phyloP scores from a whole-genome alignment of 2,888 invertebrate genomes.

The Euclidia mi region DNA sequence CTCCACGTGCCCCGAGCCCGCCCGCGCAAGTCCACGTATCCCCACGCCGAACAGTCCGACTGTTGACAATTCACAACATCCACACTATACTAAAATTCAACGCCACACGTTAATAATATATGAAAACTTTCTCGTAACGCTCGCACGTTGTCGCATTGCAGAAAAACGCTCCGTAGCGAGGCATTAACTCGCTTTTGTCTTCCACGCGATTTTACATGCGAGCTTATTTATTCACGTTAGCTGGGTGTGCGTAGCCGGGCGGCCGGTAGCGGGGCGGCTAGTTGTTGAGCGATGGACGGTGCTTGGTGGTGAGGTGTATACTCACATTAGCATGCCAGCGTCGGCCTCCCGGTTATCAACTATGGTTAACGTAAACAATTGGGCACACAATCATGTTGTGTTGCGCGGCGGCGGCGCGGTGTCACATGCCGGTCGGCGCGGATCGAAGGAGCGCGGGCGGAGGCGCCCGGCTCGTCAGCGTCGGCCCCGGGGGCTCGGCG shows the following conservation, averaged over 20 bases:
- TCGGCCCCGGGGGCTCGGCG: constrained; percentile 82
- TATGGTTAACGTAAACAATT: constrained; percentile 86
- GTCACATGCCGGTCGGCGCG: constrained; percentile 80
- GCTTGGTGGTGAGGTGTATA: constrained; percentile 66
- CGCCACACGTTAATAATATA: constrained; percentile 63
- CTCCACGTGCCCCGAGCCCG: constrained; percentile 57
- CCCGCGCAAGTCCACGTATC: constrained; percentile 77
- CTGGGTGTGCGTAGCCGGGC: constrained; percentile 44
- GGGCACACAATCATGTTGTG: constrained; percentile 83
- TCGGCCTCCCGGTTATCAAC: constrained; percentile 85
- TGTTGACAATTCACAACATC: constrained; percentile 79
- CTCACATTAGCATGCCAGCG: constrained; percentile 90
- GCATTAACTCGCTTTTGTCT: constrained; percentile 54
- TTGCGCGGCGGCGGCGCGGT: constrained; percentile 71
- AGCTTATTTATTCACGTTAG: constrained; percentile 56
- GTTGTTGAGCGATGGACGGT: constrained; percentile 43
- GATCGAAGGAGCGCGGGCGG: constrained; percentile 76
- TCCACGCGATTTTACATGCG: constrained; percentile 52
- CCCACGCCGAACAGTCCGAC: constrained; percentile 84
- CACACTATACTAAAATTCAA: constrained; percentile 49
- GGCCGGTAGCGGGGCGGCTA: constrained; percentile 47
- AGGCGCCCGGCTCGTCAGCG: constrained; percentile 76
- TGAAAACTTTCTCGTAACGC: constrained; percentile 62
- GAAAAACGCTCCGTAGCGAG: constrained; percentile 64
- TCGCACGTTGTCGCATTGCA: constrained; percentile 84